Conservation (phyloP, 2,797 vertebrate species). For the Petrocephalus schoutedeni region DNA sequence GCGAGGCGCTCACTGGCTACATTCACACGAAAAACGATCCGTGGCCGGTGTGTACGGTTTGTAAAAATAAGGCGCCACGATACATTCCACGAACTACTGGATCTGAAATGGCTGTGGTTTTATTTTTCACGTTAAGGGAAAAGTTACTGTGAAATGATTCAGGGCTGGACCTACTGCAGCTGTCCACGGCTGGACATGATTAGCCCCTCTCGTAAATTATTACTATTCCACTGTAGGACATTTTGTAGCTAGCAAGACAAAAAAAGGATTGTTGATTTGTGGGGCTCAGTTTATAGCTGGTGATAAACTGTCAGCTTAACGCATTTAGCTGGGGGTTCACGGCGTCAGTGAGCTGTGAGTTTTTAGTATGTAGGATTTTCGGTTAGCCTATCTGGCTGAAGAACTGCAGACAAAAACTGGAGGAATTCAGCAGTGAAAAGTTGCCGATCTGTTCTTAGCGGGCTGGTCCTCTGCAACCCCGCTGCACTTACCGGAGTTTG, state of each 20-base stretch:
- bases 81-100: neutral
- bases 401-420: neutral
- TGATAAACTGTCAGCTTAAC: conserved; percentile 1
- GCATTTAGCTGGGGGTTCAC: neutral
- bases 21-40: neutral
- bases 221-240: neutral
- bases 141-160: neutral
- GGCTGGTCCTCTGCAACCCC: neutral
- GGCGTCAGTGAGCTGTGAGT: neutral
- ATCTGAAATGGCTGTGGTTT: neutral
- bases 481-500: neutral
- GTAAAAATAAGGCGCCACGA: neutral
- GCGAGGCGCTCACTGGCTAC: neutral
- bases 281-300: neutral
- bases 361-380: neutral
- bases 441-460: neutral
- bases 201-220: neutral
- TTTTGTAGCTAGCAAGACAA: neutral
- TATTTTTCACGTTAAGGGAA: neutral
- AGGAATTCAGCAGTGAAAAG: neutral
- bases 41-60: neutral
- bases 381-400: neutral
- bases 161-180: neutral
- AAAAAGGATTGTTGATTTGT: neutral
- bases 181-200: neutral